These are phyloP conservation scores for Tetragnatha montana DNA, from an alignment of 2,888 invertebrate species.

Conservation along the genomic window DNA sequence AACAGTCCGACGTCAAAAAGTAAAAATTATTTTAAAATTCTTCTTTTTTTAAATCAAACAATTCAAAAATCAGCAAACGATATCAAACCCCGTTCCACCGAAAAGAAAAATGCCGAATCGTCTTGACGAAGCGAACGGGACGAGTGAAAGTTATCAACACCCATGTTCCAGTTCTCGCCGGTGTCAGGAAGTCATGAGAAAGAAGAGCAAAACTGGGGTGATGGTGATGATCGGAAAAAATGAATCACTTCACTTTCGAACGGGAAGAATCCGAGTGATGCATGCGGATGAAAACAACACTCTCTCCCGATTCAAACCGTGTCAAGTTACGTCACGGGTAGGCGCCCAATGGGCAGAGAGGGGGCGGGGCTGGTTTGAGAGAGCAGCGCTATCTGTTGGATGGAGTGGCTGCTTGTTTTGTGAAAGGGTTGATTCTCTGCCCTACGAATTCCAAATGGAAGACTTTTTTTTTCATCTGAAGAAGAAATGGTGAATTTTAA, in stretches of 20 bases:
- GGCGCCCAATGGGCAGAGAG: conserved; percentile 46
- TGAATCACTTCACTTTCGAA: neutral
- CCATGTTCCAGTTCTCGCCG: neutral
- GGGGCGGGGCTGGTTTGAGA: neutral
- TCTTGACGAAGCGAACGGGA: neutral
- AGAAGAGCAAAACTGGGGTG: neutral
- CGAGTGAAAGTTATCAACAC: neutral
- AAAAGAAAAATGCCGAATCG: too few species aligned
- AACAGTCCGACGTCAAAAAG: neutral
- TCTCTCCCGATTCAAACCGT: conserved; percentile 54
- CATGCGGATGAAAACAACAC: conserved; percentile 57
- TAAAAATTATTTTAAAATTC: neutral
- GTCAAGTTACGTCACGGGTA: conserved; percentile 54
- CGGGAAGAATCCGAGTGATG: conserved; percentile 45
- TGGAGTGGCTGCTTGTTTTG: conserved; percentile 9
- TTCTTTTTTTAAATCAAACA: neutral
- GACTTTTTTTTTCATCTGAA: too few species aligned
- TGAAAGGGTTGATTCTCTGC: too few species aligned
- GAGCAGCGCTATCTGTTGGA: conserved; percentile 52
- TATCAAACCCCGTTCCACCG: too few species aligned
- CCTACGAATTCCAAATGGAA: too few species aligned
- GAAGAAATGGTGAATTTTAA: too few species aligned
- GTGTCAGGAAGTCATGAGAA: neutral
- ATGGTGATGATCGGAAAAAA: neutral
- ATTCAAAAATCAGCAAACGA: too few species aligned